Percentiles rank a stretch among this genome's conserved stretches.
Evolutionary conservation across 1,140 invertebrate species (phyloP).

Genomic region (Drosophila cardini): DNA sequence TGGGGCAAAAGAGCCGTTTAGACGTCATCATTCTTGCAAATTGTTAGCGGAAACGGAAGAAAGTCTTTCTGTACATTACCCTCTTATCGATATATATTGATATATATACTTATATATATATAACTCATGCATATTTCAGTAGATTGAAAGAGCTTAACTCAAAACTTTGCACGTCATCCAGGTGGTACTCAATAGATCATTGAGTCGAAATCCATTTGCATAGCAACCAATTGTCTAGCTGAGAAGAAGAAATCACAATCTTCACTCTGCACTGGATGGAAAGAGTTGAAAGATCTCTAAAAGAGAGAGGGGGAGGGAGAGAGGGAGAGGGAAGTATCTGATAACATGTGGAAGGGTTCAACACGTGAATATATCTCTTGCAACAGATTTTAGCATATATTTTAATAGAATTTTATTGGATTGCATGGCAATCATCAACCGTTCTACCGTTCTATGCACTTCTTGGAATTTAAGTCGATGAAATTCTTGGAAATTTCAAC

Average conservation of each 20-base stretch:
- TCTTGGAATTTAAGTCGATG: constrained; percentile 16
- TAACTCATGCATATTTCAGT: constrained; percentile 71
- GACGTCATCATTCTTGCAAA: constrained; percentile 10
- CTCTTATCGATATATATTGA: background rate
- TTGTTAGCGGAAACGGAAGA: constrained; percentile 71
- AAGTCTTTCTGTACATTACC: constrained; percentile 60
- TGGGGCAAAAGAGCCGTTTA: background rate
- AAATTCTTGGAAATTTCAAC: background rate
- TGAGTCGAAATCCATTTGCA: constrained; percentile 55
- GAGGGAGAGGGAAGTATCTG: constrained; percentile 1
- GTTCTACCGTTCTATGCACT: constrained; percentile 50
- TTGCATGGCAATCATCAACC: constrained; percentile 17
- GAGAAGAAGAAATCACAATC: background rate
- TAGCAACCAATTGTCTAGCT: constrained; percentile 50
- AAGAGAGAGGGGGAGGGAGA: background rate
- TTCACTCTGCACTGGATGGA: constrained; percentile 14
- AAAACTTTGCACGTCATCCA: constrained; percentile 46
- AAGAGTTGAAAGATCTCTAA: too few relatives aligned
- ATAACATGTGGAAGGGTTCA: constrained; percentile 47
- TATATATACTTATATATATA: too few relatives aligned
- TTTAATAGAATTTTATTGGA: constrained; percentile 46
- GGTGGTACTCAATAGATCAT: constrained; percentile 29
- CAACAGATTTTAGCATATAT: constrained; percentile 54
- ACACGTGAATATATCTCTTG: constrained; percentile 60
- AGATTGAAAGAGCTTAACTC: constrained; percentile 18